Base-by-base conservation (phyloP, 2,888 invertebrate species). In the Oscheius sp. region DNA sequence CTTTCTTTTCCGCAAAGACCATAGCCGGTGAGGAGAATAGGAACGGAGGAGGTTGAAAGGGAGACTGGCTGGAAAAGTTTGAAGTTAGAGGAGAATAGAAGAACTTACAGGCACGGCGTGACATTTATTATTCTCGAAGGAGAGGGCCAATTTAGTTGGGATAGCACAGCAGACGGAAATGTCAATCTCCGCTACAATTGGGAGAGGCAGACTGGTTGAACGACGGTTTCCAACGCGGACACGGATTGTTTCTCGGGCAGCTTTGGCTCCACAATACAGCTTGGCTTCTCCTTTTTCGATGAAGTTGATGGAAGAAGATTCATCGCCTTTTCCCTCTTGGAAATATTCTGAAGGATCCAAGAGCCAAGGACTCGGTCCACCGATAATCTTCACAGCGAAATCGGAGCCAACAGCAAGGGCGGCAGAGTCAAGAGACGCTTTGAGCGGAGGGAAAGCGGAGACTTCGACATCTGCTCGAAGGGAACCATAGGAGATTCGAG, bases 291-390 rank as follows among this genome's bases (percentile, higher is more conserved):
- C 20, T 20, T 52, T 65, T 50, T 29, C 34, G 34, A n/a, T 8
- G 37, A 65, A 34, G n/a, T 5, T 34, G 10, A 55, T 34, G 8
- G 34, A 29, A 3, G 53, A 33, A 10, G n/a, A 33, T 4, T 55
- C 37, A 10, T 37, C n/a, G n/a, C 33, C 34, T 34, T 55, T 55
- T 33, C 55, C 55, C 20, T 55, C 55, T 55, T 55, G 55, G 31
- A 71, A 82, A 68, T 73, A 76, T 17, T 71, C 61, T 12, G 73
- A 53, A 2, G 79, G 53, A 42, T 84, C 84, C 10, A 78, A 64
- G 34, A 81, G 39, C 83, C 82, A 84, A 1, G 82, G 83, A 4
- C 84, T 50, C 3, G 83, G 82, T 20, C 84, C 84, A 5, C 83
- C 84, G 6, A 64, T 58, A 27, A 82, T 23, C 2, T 37, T 50